These are phyloP conservation scores for Falcunculus frontatus DNA, from an alignment of 2,113 vertebrate species.

Conservation along the genomic window DNA sequence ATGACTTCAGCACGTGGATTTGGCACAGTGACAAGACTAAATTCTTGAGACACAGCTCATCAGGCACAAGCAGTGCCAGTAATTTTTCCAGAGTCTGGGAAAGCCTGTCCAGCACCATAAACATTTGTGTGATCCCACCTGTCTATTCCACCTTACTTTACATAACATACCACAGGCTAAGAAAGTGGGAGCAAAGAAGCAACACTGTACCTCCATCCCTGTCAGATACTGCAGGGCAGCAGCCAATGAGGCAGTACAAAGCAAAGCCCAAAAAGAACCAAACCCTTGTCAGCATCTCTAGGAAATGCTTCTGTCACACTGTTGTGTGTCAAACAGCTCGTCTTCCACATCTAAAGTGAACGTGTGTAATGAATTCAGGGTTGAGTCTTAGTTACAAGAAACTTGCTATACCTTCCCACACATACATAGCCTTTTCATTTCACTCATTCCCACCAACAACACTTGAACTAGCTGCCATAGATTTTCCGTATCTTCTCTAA, in stretches of 20 bases:
- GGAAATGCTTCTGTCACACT: neutral
- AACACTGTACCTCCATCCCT: neutral
- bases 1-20: neutral
- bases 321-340: neutral
- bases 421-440: neutral
- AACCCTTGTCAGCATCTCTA: neutral
- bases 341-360: neutral
- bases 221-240: neutral
- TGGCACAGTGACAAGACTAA: neutral
- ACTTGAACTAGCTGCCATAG: neutral
- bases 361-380: neutral
- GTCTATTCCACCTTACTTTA: neutral
- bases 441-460: neutral
- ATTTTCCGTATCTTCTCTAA: neutral
- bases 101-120: neutral
- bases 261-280: rapidly evolving
- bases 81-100: neutral
- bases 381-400: neutral
- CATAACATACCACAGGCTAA: neutral
- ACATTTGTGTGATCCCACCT: rapidly evolving
- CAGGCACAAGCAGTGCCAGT: neutral
- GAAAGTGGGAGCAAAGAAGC: neutral
- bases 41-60: neutral
- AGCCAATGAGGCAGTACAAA: neutral
- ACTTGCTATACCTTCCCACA: neutral